Evolutionary conservation across 2,888 invertebrate genomes (phyloP).

Genomic region (Acanthosoma haemorrhoidale): DNA sequence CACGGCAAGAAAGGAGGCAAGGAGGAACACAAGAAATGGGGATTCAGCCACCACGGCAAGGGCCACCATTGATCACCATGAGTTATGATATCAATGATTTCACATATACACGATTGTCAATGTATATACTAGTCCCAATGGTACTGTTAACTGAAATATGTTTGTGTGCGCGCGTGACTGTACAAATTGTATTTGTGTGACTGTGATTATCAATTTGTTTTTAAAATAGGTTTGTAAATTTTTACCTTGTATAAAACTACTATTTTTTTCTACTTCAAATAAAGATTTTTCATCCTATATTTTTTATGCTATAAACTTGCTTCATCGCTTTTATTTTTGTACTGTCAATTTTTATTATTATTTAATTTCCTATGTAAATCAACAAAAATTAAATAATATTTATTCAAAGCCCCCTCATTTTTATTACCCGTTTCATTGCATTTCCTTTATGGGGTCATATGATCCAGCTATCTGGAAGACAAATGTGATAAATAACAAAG

Average conservation of each 20-base stretch:
- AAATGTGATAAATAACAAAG: no score
- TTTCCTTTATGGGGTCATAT: no score
- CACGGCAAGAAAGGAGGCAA: slow-evolving; percentile 75
- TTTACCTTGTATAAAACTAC: not conserved
- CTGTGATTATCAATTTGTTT: not conserved
- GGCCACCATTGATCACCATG: slow-evolving; percentile 5
- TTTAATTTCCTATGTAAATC: slow-evolving; percentile 1
- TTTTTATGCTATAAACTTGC: slow-evolving; percentile 8
- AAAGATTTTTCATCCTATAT: not conserved
- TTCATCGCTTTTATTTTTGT: not conserved
- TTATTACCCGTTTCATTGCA: not conserved
- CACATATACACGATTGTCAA: no score
- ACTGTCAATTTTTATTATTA: not conserved
- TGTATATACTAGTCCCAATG: slow-evolving; percentile 4
- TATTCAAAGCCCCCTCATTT: not conserved
- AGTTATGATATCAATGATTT: not conserved
- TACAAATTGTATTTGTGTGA: not conserved
- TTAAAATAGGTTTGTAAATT: slow-evolving; percentile 6
- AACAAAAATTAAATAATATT: slow-evolving; percentile 8
- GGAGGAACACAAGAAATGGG: slow-evolving; percentile 75
- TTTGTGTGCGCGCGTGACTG: not conserved
- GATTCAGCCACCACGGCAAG: slow-evolving; percentile 47
- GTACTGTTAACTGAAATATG: not conserved
- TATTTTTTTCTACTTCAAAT: no score
- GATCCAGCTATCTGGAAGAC: no score